A percentile compares a stretch with the other conserved stretches of the same genome.
phyloP scores from a whole-genome alignment of 2,113 vertebrate species.

The Scophthalmus maximus region DNA sequence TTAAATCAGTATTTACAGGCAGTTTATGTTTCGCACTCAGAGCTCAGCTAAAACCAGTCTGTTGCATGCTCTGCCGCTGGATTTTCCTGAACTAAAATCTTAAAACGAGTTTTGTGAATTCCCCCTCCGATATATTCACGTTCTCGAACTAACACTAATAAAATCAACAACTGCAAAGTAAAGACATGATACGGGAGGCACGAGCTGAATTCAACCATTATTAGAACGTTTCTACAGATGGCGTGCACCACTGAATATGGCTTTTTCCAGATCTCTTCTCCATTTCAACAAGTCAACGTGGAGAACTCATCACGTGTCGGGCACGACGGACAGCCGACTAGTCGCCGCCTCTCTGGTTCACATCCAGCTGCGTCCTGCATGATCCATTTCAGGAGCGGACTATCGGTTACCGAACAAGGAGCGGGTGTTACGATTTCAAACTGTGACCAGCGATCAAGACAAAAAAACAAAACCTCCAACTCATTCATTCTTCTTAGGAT shows the following conservation, averaged over 20 bases:
- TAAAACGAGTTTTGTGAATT: slow-evolving; percentile 53
- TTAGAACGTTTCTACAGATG: slow-evolving; percentile 27
- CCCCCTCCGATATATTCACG: slow-evolving; percentile 30
- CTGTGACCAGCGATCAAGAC: slow-evolving; percentile 12
- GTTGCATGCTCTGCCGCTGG: slow-evolving; percentile 42
- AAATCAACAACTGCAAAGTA: slow-evolving; percentile 55
- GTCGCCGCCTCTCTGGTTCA: slow-evolving; percentile 3
- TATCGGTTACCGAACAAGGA: slow-evolving; percentile 4
- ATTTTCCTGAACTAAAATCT: slow-evolving; percentile 49
- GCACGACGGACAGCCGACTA: slow-evolving; percentile 32
- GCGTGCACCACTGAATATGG: slow-evolving; percentile 68
- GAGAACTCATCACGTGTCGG: slow-evolving; percentile 18
- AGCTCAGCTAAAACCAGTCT: slow-evolving; percentile 33
- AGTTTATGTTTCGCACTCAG: slow-evolving; percentile 69
- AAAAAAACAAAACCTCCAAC: not conserved
- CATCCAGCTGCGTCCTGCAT: slow-evolving; percentile 22
- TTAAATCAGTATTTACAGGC: slow-evolving; percentile 86
- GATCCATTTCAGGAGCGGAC: slow-evolving; percentile 24
- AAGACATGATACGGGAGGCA: slow-evolving; percentile 70
- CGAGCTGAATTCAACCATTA: slow-evolving; percentile 59
- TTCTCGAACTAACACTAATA: slow-evolving; percentile 55
- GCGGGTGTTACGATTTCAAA: slow-evolving; percentile 11
- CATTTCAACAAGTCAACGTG: slow-evolving; percentile 22
- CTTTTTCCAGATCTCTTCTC: slow-evolving; percentile 58
- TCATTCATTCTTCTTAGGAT: slow-evolving; percentile 36